Conservation (phyloP, 2,888 invertebrate species). For the Cancer borealis region DNA sequence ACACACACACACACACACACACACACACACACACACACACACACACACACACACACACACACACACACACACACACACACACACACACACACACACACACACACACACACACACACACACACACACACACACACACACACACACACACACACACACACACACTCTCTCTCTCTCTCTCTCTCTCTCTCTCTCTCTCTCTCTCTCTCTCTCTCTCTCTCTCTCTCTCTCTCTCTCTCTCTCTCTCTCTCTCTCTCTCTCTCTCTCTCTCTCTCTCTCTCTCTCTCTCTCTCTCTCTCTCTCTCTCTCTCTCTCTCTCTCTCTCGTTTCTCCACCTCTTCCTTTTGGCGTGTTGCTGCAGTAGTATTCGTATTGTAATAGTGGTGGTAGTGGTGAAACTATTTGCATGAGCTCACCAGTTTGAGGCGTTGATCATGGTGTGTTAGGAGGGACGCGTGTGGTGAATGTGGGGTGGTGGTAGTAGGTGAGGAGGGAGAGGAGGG, state of each 20-base stretch:
- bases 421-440: background rate
- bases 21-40: too few species aligned
- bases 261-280: conserved; percentile 57
- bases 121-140: too few species aligned
- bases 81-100: too few species aligned
- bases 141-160: too few species aligned
- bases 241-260: conserved; percentile 49
- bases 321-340: background rate
- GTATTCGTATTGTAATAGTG: background rate
- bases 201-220: conserved; percentile 25
- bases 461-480: background rate
- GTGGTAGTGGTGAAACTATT: background rate
- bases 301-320: conserved; percentile 47
- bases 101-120: too few species aligned
- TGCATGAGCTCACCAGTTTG: background rate
- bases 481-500: background rate
- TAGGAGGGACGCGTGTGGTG: background rate
- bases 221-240: conserved; percentile 30
- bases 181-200: conserved; percentile 30
- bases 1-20: too few species aligned
- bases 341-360: too few species aligned
- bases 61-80: too few species aligned
- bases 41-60: too few species aligned
- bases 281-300: conserved; percentile 55
- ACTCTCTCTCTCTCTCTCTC: background rate